A percentile compares a stretch with the other conserved stretches of the same genome.
These are phyloP conservation scores for Zootoca vivipara DNA, from an alignment of 2,113 vertebrate genomes.

Conservation along the genomic window DNA sequence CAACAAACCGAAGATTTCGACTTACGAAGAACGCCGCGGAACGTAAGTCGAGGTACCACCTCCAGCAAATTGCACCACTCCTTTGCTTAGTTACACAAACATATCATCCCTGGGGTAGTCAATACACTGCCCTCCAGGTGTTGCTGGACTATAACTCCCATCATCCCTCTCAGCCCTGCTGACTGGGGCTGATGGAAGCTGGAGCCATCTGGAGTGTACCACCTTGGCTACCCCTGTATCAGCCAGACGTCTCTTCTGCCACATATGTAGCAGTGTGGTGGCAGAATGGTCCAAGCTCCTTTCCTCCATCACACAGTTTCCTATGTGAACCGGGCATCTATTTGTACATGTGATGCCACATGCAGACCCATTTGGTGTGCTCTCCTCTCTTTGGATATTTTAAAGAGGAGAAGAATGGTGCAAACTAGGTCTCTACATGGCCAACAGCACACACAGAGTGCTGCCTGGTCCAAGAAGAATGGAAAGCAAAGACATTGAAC, in stretches of 20 bases:
- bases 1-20: too few relatives aligned
- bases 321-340: not conserved
- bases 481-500: too few relatives aligned
- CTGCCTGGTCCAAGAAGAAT: too few relatives aligned
- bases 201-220: too few relatives aligned
- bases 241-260: not conserved
- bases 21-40: too few relatives aligned
- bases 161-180: not conserved
- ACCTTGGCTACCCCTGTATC: too few relatives aligned
- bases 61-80: not conserved
- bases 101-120: not conserved
- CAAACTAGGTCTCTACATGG: not conserved
- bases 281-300: not conserved
- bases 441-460: not conserved
- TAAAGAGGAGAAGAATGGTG: not conserved
- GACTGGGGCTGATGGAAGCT: not conserved
- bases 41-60: too few relatives aligned
- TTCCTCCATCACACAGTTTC: not conserved
- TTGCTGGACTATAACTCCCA: too few relatives aligned
- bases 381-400: not conserved
- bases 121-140: not conserved
- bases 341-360: too few relatives aligned
- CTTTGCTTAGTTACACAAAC: not conserved
- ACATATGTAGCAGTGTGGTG: not conserved
- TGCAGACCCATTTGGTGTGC: not conserved